Evolutionary conservation across 1,140 invertebrate species (phyloP).

Genomic region (Zaprionus capensis): DNA sequence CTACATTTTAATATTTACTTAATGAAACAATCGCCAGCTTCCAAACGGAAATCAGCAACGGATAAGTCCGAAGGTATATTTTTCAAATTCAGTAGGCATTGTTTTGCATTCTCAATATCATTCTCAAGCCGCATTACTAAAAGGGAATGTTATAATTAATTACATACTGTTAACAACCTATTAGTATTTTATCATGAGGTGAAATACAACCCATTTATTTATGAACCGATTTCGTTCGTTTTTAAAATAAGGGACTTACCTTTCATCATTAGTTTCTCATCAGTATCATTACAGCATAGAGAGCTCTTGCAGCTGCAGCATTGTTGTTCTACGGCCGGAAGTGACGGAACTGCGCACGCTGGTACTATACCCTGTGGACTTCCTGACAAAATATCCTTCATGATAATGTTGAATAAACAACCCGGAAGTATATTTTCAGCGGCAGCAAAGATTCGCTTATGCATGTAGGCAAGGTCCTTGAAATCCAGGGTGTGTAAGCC

Average conservation of each 20-base stretch:
- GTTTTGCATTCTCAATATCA: constrained; percentile 60
- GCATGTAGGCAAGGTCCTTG: constrained; percentile 65
- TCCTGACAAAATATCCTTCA: constrained; percentile 50
- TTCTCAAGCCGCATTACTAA: constrained; percentile 59
- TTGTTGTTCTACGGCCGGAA: constrained; percentile 10
- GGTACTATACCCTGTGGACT: constrained; percentile 8
- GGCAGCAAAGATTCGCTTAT: constrained; percentile 66
- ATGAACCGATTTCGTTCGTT: background rate
- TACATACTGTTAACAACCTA: constrained; percentile 1
- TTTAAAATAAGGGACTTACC: constrained; percentile 12
- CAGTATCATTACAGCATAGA: constrained; percentile 55
- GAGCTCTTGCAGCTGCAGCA: constrained; percentile 63
- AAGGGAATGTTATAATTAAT: background rate
- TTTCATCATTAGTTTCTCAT: constrained; percentile 47
- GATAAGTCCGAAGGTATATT: constrained; percentile 52
- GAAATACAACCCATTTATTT: too few relatives aligned
- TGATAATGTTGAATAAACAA: constrained; percentile 65
- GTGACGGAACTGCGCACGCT: background rate
- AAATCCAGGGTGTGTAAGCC: constrained; percentile 64
- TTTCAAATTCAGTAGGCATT: constrained; percentile 51
- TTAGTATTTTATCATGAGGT: too few relatives aligned
- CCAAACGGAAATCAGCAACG: constrained; percentile 35
- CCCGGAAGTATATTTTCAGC: constrained; percentile 68
- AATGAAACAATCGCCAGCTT: constrained; percentile 26
- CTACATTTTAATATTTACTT: constrained; percentile 20